phyloP scores from a whole-genome alignment of 2,113 vertebrate genomes.

The Xenopus tropicalis region UCB_Xtro_10.0 CM004447.2:44982501-44983000 shows the following conservation, averaged over 20 bases:
- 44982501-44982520: neutral
- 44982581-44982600: slow-evolving; percentile 37
- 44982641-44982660: neutral
- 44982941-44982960: no score
- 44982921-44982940: neutral
- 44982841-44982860: neutral
- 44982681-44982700: neutral
- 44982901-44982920: neutral
- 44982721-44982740: neutral
- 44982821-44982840: neutral
- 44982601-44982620: neutral
- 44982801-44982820: neutral
- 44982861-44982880: no score
- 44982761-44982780: neutral
- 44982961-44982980: no score
- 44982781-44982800: neutral
- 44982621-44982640: neutral
- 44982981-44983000: neutral
- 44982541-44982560: neutral
- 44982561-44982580: no score
- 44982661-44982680: no score
- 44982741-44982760: neutral
- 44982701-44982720: neutral
- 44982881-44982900: no score
- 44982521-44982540: neutral